Base-by-base conservation (phyloP, 2,888 invertebrate species). In the Dryobota labecula region DNA sequence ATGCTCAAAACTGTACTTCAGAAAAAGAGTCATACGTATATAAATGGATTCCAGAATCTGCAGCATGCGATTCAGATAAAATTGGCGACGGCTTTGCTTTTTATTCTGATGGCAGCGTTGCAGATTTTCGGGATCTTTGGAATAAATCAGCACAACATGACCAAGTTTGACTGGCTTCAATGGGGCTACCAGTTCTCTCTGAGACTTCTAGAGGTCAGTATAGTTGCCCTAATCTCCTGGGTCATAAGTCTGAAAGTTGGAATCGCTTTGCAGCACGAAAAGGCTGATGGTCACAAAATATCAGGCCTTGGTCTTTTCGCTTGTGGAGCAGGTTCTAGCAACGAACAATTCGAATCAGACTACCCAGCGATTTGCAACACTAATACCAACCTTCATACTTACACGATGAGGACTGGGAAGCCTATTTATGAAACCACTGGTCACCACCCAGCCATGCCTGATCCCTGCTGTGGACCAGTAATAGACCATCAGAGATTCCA, bases 131-230 rank as follows among this genome's bases (percentile, higher is more conserved):
- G 98, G 2, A 96, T 96, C 63, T 92, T 96, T 69, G 95, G 95
- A 9, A 95, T 96, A 64, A 95, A 94, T 79, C 95, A 95, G 86
- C 96, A 96, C 30, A 96, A 94, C 70, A 96, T 97, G 94, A 96
- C 96, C 1, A 97, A 97, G 86, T 97, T 97, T 86, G 97, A 97
- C 77, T 99, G 99, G 99, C 96, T 98, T 6, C 98, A 99, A 96
- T 99, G 98, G 98, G 98, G 98, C 30, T 99, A 98, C 94, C 98
- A 99, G 90, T 97, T 98, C 88, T 98, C 98, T 0, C 97, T 98
- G 65, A 97, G 99, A 38, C 96, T 98, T 9, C 97, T 98, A 66
- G 99, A 99, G 93, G 97, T 99, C 58, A 97, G 98, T n/a, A 98
- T 99, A 88, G 98, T 99, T 85, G 97, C 98, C 7, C 96, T 98